Base-by-base conservation (phyloP, 2,888 invertebrate genomes). In the Nomada ruficornis region DNA sequence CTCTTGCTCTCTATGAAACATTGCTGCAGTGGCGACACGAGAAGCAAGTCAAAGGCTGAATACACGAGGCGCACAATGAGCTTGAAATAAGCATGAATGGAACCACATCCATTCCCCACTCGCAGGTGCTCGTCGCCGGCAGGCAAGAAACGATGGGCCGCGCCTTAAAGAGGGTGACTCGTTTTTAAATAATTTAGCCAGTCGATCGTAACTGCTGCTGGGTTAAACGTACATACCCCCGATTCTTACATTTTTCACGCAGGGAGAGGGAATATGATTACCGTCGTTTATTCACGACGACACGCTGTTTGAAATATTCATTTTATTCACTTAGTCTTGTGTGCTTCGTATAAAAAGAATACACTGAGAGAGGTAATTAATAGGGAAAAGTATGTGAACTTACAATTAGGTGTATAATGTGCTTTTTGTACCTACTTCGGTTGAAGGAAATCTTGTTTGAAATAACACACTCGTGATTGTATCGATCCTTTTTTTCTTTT, bases 51-150 rank as follows among this genome's bases (percentile, higher is more conserved):
- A 92, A 93, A 93, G 91, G 91, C 90, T 92, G 93, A 92, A 93
- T 92, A 87, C 91, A 86, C 87, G 77, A 80, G 79, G 90, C 85
- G 82, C 89, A 93, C 92, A 93, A 92, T 93, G 92, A 91, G 93
- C 92, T 91, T 92, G 92, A 93, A 93, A 93, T 93, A 93, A 93
- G 93, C 89, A 91, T 93, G 93, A 93, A 93, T 93, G 92, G 92
- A 90, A 90, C 90, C 89, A 79, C 90, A 90, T 89, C 85, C 89
- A 88, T 87, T 86, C 90, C 87, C 77, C 87, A 74, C 84, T 80
- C 82, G 84, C 84, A 75, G 80, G 80, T 80, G 83, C 83, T 84
- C 86, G 77, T 86, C 82, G 87, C 90, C 89, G 87, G 77, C 82
- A 85, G 87, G 82, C 87, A 88, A 90, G 89, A 84, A 87, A 83